Percentiles rank a stretch among this genome's conserved stretches.
These are phyloP conservation scores for Leptogaster cylindrica DNA, from an alignment of 2,888 invertebrate genomes.

Conservation along the genomic window DNA sequence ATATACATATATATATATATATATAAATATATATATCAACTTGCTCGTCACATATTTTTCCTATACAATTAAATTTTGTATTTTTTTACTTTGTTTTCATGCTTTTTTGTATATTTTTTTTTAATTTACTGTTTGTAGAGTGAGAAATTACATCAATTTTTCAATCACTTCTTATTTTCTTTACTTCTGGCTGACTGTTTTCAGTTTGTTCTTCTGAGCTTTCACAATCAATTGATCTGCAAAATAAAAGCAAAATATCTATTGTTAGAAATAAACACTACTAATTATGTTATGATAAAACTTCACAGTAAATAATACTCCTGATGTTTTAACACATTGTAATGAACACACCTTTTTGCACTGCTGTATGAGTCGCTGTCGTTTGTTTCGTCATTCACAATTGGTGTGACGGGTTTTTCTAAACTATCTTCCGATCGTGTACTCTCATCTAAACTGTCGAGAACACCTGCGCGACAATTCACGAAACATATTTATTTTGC, in stretches of 20 bases:
- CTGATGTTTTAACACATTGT: background rate
- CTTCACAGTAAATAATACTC: background rate
- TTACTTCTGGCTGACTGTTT: constrained; percentile 58
- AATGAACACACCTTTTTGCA: constrained; percentile 50
- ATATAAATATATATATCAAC: background rate
- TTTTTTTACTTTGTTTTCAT: constrained; percentile 9
- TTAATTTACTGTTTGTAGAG: constrained; percentile 5
- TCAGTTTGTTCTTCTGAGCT: constrained; percentile 51
- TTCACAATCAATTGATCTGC: constrained; percentile 51
- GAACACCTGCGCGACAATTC: constrained; percentile 45
- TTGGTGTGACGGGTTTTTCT: constrained; percentile 70
- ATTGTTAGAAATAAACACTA: background rate
- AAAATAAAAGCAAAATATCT: background rate
- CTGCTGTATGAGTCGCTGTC: constrained; percentile 53
- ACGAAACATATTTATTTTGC: background rate
- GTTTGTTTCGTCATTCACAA: constrained; percentile 52
- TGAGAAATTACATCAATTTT: constrained; percentile 33
- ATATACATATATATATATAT: no score
- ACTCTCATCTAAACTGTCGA: constrained; percentile 70
- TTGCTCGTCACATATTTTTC: background rate
- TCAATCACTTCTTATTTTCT: constrained; percentile 61
- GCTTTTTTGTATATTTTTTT: background rate
- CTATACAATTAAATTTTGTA: background rate
- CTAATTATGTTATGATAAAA: background rate
- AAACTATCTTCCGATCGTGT: constrained; percentile 77